These are phyloP conservation scores for Acanthis flammea DNA, from an alignment of 2,797 vertebrate genomes.

Conservation along the genomic window DNA sequence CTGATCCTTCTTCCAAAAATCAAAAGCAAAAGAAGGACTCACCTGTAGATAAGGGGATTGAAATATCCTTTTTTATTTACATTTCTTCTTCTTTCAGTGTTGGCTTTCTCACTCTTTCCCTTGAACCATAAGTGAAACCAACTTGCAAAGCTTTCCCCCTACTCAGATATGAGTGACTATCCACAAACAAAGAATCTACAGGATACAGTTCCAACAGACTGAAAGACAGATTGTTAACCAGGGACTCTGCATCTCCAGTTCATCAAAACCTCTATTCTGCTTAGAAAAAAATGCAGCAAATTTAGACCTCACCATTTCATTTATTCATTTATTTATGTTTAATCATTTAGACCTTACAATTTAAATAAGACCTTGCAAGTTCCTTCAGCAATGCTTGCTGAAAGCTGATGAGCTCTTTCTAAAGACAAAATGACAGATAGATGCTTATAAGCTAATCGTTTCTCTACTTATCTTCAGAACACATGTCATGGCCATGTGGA, in stretches of 20 bases:
- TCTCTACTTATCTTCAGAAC: neutral
- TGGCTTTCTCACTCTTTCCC: neutral
- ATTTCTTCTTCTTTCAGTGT: neutral
- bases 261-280: neutral
- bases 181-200: neutral
- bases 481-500: neutral
- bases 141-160: neutral
- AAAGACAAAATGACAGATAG: neutral
- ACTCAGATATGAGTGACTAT: neutral
- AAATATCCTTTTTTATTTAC: neutral
- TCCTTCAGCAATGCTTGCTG: neutral
- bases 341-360: neutral
- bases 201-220: neutral
- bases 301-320: neutral
- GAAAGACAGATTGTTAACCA: neutral
- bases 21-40: neutral
- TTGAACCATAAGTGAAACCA: neutral
- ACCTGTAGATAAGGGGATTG: neutral
- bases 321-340: neutral
- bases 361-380: neutral
- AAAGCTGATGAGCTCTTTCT: neutral
- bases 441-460: neutral
- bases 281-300: neutral
- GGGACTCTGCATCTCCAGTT: neutral
- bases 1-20: neutral